Base-by-base conservation (phyloP, 2,113 vertebrate genomes). In the Eretmochelys imbricata region DNA sequence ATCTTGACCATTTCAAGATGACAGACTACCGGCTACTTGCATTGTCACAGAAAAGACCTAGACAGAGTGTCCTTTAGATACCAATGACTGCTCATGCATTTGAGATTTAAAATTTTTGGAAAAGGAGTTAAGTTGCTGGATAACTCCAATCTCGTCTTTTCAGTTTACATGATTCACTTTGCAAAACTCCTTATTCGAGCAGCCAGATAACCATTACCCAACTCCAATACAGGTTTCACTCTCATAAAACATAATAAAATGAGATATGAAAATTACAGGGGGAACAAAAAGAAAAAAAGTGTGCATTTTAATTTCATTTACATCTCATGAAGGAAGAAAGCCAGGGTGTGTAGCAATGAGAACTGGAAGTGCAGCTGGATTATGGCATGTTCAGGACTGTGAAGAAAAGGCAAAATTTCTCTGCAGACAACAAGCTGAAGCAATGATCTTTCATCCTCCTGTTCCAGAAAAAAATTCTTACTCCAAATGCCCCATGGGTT, bases 331-430 rank as follows among this genome's bases (percentile, higher is more conserved):
- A 99, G 99, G 98, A 82, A 98, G 98, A 80, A 97, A 98, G 89
- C 94, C 98, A 2, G 99, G 99, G 54, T 99, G 99, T 59, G 98
- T 99, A 76, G 99, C 98, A n/a, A 98, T 99, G 98, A 98, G 95
- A 92, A 99, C 99, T 55, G 99, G 99, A 50, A 90, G 92, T 62
- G 98, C 98, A 91, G 99, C 99, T 46, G 99, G 99, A 96, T 96
- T 99, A 82, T 99, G 99, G 99, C 99, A 99, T 91, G 98, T 99
- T 57, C 93, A 99, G 81, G 97, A 95, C 89, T 99, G 99, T 96
- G 96, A 96, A 78, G 97, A 96, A 84, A 99, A 98, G 87, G 98
- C 99, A 95, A 99, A 99, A 93, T 99, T 99, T 91, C 97, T 99
- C 94, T 99, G 99, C 97, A 99, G 99, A 94, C 98, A 98, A 62